Evolutionary conservation across 2,113 vertebrate genomes (phyloP).

Genomic region (rabbit (Oryctolagus cuniculus)): mOryCun1.1 NC_091438.1:34609001-34609500

Average conservation of each 20-base stretch:
- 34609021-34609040: conserved; percentile 80
- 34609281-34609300: neutral
- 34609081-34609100: conserved; percentile 73
- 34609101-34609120: conserved; percentile 67
- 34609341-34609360: neutral
- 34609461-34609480: neutral
- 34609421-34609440: neutral
- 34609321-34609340: neutral
- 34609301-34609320: conserved; percentile 7
- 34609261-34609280: conserved; percentile 6
- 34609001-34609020: conserved; percentile 62
- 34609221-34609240: conserved; percentile 21
- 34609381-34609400: neutral
- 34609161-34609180: conserved; percentile 13
- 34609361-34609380: neutral
- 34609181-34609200: neutral
- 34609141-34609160: conserved; percentile 38
- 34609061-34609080: conserved; percentile 73
- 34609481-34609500: neutral
- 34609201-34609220: neutral
- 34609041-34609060: conserved; percentile 75
- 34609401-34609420: neutral
- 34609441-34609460: neutral
- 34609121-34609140: neutral
- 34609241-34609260: neutral